Conservation (phyloP, 2,113 vertebrate genomes). For the Mustela lutreola region DNA sequence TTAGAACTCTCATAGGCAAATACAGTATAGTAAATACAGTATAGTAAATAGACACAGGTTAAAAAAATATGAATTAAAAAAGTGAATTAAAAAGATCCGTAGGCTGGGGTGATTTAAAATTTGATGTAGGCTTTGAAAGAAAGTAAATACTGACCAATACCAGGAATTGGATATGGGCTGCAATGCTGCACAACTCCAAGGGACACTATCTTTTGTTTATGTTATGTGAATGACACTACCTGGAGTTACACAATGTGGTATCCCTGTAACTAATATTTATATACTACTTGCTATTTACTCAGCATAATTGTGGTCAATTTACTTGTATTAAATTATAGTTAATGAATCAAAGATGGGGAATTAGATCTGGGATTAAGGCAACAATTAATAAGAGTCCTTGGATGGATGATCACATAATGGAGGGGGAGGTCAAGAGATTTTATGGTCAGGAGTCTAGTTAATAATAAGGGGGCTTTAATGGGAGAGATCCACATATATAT, state of each 20-base stretch:
- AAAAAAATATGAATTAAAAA: conserved; percentile 8
- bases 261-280: background rate
- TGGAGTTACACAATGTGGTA: background rate
- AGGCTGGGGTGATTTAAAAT: background rate
- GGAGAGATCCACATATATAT: background rate
- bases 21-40: background rate
- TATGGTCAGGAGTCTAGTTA: background rate
- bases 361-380: conserved; percentile 3
- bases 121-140: background rate
- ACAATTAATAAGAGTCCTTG: background rate
- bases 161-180: background rate
- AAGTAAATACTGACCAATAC: background rate
- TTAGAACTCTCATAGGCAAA: conserved; percentile 1
- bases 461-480: background rate
- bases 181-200: background rate
- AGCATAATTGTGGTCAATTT: background rate
- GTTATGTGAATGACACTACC: background rate
- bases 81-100: background rate
- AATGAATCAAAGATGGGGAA: background rate
- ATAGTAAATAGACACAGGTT: background rate
- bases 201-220: background rate
- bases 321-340: conserved; percentile 1
- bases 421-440: background rate
- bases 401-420: background rate
- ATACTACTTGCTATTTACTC: background rate